These are phyloP conservation scores for Atractosteus spatula DNA, from an alignment of 2,113 vertebrate genomes.

Conservation along the genomic window DNA sequence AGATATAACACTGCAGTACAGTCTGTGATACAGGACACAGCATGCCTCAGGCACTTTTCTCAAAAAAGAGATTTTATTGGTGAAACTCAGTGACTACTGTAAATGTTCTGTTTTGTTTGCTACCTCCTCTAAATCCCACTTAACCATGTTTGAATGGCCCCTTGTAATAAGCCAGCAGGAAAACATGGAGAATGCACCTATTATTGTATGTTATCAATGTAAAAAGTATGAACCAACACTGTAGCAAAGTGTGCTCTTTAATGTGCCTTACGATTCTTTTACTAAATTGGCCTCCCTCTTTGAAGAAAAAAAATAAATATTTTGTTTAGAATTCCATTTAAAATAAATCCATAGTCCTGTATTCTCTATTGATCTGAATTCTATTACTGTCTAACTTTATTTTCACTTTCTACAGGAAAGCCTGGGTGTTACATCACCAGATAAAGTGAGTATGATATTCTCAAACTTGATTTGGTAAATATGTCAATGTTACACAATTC, in stretches of 20 bases:
- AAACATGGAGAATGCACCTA: not conserved
- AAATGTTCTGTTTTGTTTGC: not conserved
- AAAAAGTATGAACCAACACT: slow-evolving; percentile 35
- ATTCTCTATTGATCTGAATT: slow-evolving; percentile 47
- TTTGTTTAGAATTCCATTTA: slow-evolving; percentile 49
- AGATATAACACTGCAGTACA: too few species aligned
- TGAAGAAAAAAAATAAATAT: slow-evolving; percentile 56
- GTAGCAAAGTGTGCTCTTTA: slow-evolving; percentile 45
- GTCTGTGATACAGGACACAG: too few species aligned
- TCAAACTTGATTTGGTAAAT: slow-evolving; percentile 42
- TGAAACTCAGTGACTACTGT: too few species aligned
- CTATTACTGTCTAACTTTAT: slow-evolving; percentile 43
- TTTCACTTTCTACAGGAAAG: slow-evolving; percentile 41
- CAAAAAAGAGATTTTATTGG: too few species aligned
- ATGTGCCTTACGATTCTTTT: slow-evolving; percentile 30
- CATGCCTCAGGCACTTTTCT: too few species aligned
- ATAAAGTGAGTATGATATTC: slow-evolving; percentile 48
- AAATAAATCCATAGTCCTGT: slow-evolving; percentile 50
- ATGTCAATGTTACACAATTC: slow-evolving; percentile 32
- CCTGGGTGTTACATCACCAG: slow-evolving; percentile 46
- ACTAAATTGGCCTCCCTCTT: slow-evolving; percentile 41
- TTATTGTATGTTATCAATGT: not conserved
- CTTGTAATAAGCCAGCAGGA: too few species aligned
- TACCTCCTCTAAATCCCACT: not conserved
- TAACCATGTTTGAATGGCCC: not conserved